These are phyloP conservation scores for Hypanus sabinus DNA, from an alignment of 2,113 vertebrate species.

Conservation along the genomic window DNA sequence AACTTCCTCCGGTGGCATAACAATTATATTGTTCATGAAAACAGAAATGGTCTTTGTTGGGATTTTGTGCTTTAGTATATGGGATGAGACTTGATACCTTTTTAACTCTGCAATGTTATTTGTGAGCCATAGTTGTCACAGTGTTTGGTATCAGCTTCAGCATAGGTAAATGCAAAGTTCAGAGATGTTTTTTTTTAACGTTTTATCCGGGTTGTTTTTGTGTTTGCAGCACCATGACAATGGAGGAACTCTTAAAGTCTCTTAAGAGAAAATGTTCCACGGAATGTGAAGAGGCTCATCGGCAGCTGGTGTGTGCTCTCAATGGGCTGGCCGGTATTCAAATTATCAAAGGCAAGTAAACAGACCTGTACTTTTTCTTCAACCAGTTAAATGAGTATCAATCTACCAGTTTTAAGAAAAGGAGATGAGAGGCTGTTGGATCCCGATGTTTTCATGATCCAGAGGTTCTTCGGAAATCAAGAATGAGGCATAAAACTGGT, in stretches of 20 bases:
- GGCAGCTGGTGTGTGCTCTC: slow-evolving; percentile 90
- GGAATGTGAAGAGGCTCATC: slow-evolving; percentile 92
- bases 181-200: background rate
- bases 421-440: background rate
- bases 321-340: slow-evolving; percentile 96
- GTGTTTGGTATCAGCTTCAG: background rate
- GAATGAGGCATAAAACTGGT: too few relatives aligned
- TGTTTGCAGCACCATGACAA: slow-evolving; percentile 87
- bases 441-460: too few relatives aligned
- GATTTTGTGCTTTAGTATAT: background rate
- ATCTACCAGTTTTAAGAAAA: background rate
- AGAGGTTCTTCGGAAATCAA: too few relatives aligned
- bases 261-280: slow-evolving; percentile 95
- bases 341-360: slow-evolving; percentile 84
- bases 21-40: too few relatives aligned
- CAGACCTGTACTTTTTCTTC: background rate
- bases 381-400: background rate
- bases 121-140: background rate
- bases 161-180: background rate
- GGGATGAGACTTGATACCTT: background rate
- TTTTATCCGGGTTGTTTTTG: background rate
- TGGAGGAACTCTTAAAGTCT: slow-evolving; percentile 91
- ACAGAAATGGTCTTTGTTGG: background rate
- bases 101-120: too few relatives aligned
- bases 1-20: too few relatives aligned